Percentiles rank a stretch among this genome's conserved stretches.
Evolutionary conservation across 2,888 invertebrate species (phyloP).

Genomic region (Caenorhabditis sp.): DNA sequence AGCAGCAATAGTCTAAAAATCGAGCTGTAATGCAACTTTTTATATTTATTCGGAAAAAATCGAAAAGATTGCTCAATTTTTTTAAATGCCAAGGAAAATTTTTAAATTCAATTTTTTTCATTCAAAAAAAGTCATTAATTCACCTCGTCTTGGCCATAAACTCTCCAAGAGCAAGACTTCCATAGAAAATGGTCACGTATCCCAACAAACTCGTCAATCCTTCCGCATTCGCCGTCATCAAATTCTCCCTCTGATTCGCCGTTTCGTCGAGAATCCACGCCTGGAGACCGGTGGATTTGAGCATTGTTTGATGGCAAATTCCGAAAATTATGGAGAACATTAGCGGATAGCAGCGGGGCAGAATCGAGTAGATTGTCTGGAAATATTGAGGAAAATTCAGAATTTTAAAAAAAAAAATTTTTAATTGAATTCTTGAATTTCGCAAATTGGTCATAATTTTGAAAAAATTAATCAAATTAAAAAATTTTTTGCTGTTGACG

Average conservation of each 20-base stretch:
- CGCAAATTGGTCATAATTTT: no score
- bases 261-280: constrained; percentile 70
- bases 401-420: constrained; percentile 1
- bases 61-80: no score
- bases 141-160: constrained; percentile 69
- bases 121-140: no score
- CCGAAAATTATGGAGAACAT: constrained; percentile 55
- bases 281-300: constrained; percentile 65
- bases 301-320: constrained; percentile 68
- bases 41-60: no score
- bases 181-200: constrained; percentile 91
- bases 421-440: background rate
- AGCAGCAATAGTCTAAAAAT: no score
- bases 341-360: constrained; percentile 62
- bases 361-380: constrained; percentile 56
- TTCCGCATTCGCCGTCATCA: constrained; percentile 92
- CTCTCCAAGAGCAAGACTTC: constrained; percentile 85
- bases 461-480: no score
- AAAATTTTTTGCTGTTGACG: no score
- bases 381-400: background rate
- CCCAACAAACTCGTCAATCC: constrained; percentile 92
- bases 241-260: constrained; percentile 66
- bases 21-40: no score
- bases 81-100: no score
- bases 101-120: background rate